phyloP scores from a whole-genome alignment of 2,888 invertebrate species.

The Pinctada fucata region DNA sequence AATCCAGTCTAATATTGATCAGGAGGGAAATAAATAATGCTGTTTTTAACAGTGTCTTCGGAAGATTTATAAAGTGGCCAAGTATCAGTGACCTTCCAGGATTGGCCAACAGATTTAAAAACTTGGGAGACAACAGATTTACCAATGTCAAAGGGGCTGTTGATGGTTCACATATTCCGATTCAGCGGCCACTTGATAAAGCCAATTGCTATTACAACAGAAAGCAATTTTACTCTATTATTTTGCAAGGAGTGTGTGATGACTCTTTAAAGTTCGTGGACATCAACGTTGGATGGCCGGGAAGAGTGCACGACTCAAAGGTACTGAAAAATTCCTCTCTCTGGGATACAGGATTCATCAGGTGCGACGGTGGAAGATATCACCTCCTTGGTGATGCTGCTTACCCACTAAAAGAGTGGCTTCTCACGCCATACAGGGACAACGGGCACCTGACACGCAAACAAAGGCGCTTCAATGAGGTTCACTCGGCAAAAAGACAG shows the following conservation, averaged over 20 bases:
- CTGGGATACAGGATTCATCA: constrained; percentile 36
- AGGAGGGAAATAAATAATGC: constrained; percentile 28
- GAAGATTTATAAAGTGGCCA: constrained; percentile 38
- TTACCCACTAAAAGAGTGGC: constrained; percentile 38
- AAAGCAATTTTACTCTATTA: too few relatives aligned
- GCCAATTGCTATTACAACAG: too few relatives aligned
- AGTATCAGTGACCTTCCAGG: constrained; percentile 19
- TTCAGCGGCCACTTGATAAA: too few relatives aligned
- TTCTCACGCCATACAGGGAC: constrained; percentile 37
- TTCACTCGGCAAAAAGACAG: not conserved
- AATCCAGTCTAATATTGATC: not conserved
- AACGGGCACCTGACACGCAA: constrained; percentile 28
- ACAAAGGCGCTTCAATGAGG: constrained; percentile 25
- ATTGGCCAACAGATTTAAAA: constrained; percentile 35
- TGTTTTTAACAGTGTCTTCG: not conserved
- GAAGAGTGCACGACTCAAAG: constrained; percentile 39
- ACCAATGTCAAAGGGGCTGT: constrained; percentile 42
- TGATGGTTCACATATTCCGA: constrained; percentile 6
- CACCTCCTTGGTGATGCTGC: constrained; percentile 42
- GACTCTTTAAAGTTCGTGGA: constrained; percentile 34
- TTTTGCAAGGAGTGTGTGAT: constrained; percentile 19
- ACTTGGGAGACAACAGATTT: constrained; percentile 37
- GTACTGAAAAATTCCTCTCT: constrained; percentile 41
- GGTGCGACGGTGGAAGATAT: constrained; percentile 30
- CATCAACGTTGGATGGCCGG: constrained; percentile 31